These are phyloP conservation scores for Blastobasis adustella DNA, from an alignment of 2,888 invertebrate genomes.

Conservation along the genomic window DNA sequence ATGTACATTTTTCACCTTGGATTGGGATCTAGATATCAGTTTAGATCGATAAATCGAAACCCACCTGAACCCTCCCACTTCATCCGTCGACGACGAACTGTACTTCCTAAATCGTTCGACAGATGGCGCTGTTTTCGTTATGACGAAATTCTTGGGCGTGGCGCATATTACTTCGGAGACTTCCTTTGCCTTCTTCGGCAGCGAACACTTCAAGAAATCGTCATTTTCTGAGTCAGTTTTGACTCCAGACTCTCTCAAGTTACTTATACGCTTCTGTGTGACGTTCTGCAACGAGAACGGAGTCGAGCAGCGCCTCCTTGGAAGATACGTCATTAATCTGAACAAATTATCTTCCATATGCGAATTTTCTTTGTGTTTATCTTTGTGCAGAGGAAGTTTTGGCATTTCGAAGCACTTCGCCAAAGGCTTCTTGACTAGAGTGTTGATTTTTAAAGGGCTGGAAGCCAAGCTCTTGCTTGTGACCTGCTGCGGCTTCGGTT, in stretches of 20 bases:
- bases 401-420: conserved; percentile 47
- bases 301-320: conserved; percentile 52
- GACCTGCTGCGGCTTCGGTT: conserved; percentile 13
- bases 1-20: too few species aligned
- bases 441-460: conserved; percentile 39
- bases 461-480: conserved; percentile 42
- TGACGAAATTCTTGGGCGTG: conserved; percentile 50
- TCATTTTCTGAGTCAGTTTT: conserved; percentile 61
- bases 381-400: conserved; percentile 24
- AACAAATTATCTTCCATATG: conserved; percentile 42
- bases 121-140: conserved; percentile 63
- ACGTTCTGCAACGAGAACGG: conserved; percentile 31
- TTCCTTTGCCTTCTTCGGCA: conserved; percentile 13
- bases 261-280: conserved; percentile 33
- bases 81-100: conserved; percentile 46
- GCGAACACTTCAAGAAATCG: conserved; percentile 16
- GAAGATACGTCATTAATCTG: conserved; percentile 35
- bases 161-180: conserved; percentile 27
- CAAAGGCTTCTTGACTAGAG: conserved; percentile 28
- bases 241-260: conserved; percentile 38
- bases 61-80: conserved; percentile 16
- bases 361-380: conserved; percentile 20
- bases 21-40: too few species aligned
- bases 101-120: conserved; percentile 41
- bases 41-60: conserved; percentile 1